phyloP scores from a whole-genome alignment of 1,140 invertebrate genomes.

The Bombus superbus region DNA sequence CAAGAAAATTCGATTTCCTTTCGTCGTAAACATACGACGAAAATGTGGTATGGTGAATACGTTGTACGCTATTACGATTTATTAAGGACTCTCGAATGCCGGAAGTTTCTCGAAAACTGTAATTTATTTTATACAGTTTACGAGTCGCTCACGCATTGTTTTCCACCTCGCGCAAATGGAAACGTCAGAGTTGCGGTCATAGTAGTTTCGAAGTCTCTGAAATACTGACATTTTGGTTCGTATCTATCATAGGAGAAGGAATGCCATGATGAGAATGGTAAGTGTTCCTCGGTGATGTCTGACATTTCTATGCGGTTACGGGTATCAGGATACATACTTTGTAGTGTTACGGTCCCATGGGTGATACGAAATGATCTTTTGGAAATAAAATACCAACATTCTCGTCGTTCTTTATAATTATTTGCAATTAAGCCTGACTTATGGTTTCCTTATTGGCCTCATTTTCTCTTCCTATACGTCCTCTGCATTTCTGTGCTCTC shows the following conservation, averaged over 20 bases:
- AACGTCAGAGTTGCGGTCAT: slow-evolving; percentile 28
- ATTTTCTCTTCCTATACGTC: too few relatives aligned
- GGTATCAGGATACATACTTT: background rate
- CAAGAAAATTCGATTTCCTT: background rate
- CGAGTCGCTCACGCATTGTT: background rate
- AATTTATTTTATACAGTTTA: background rate
- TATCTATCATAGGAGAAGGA: background rate
- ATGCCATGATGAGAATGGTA: background rate
- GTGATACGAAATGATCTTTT: background rate
- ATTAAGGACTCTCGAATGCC: background rate
- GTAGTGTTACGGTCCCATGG: slow-evolving; percentile 26
- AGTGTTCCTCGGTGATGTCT: background rate
- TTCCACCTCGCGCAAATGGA: slow-evolving; percentile 13
- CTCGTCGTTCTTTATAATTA: background rate
- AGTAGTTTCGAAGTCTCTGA: slow-evolving; percentile 14
- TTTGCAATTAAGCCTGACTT: background rate
- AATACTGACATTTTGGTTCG: slow-evolving; percentile 10
- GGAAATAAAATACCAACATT: background rate
- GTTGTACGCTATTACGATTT: background rate
- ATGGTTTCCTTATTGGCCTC: too few relatives aligned
- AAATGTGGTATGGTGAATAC: background rate
- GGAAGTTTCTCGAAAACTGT: background rate
- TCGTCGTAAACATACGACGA: background rate
- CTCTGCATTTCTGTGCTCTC: background rate
- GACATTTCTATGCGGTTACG: background rate